These are phyloP conservation scores for Aphodius granarius DNA, from an alignment of 2,888 invertebrate species.

Conservation along the genomic window DNA sequence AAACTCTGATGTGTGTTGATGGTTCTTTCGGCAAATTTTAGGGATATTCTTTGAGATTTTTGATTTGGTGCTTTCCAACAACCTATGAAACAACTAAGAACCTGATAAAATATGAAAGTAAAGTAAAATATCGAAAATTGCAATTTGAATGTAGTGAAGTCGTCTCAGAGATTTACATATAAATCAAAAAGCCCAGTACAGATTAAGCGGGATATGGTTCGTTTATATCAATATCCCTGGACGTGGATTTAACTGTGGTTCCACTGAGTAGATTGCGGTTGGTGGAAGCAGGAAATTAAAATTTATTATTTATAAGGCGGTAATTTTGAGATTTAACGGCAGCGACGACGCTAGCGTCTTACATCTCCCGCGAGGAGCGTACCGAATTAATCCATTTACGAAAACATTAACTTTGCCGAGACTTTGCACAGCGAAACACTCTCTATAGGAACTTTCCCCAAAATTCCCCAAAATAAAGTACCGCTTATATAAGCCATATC, in stretches of 20 bases:
- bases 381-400: neutral
- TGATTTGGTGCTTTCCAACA: no score
- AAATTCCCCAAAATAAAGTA: neutral
- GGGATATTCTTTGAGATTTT: no score
- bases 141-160: neutral
- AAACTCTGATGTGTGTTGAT: no score
- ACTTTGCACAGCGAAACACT: neutral
- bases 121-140: neutral
- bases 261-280: neutral
- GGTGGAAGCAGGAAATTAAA: conserved; percentile 3
- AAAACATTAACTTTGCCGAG: neutral
- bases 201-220: neutral
- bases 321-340: conserved; percentile 13
- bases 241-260: neutral
- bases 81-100: neutral
- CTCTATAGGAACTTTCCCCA: neutral
- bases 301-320: conserved; percentile 12
- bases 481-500: no score
- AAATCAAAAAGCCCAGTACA: neutral
- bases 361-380: neutral
- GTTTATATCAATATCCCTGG: conserved; percentile 2
- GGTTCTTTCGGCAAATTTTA: no score
- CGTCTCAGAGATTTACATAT: neutral
- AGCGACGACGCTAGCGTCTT: neutral
- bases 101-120: neutral